These are phyloP conservation scores for Patiria pectinifera DNA, from an alignment of 53 echinoderm and acorn worm species.

Conservation along the genomic window DNA sequence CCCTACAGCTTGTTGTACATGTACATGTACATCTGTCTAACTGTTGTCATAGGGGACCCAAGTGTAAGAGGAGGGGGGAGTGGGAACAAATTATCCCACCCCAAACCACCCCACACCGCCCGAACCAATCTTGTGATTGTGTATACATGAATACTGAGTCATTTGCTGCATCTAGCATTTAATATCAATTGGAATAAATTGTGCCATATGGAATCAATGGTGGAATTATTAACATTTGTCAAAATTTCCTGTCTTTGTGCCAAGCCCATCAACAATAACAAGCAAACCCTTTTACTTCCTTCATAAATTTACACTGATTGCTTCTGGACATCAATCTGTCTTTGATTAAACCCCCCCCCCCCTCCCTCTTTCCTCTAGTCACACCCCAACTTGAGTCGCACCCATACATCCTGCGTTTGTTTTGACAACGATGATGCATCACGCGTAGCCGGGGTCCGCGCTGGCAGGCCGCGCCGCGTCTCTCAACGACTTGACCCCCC, in stretches of 20 bases:
- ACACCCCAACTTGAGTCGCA: slow-evolving; percentile 36
- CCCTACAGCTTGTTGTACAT: no score
- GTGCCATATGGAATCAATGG: not conserved
- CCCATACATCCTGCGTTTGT: slow-evolving; percentile 28
- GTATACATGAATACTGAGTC: not conserved
- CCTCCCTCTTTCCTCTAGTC: not conserved
- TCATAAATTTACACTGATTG: not conserved
- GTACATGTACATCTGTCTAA: no score
- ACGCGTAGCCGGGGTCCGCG: not conserved
- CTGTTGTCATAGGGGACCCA: no score
- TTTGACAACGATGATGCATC: slow-evolving; percentile 30
- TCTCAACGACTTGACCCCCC: slow-evolving; percentile 4
- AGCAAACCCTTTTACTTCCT: not conserved
- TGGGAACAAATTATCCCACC: not conserved
- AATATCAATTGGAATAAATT: not conserved
- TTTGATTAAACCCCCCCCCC: slow-evolving; percentile 1
- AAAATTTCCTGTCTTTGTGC: not conserved
- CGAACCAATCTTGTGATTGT: no score
- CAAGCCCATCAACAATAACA: not conserved
- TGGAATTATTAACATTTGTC: not conserved
- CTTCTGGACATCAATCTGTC: slow-evolving; percentile 8
- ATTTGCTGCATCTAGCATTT: not conserved
- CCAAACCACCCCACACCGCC: no score
- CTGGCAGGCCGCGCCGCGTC: not conserved
- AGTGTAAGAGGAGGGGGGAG: no score